Base-by-base conservation (phyloP, 1,140 invertebrate genomes). In the Polypedilum vanderplanki region DNA sequence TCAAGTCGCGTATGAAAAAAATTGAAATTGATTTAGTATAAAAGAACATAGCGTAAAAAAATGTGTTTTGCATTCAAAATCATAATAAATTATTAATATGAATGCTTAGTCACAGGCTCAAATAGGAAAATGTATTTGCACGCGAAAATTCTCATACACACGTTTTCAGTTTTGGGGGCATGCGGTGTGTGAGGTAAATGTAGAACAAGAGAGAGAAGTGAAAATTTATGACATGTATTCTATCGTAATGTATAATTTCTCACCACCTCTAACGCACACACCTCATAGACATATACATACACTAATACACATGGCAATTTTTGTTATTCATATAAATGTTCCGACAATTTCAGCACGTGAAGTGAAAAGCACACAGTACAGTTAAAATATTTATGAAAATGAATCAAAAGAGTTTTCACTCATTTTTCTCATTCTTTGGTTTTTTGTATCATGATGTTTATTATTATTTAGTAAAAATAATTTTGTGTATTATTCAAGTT, bases 161-260 rank as follows among this genome's bases (percentile, higher is more conserved):
- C 15, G 41, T 46, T 46, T 15, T 12, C 1, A 9, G 8, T 3
- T 15, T 12, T 15, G 1, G 15, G 41, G 9, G 41, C 9, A 8
- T 15, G 41, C 2, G 15, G 41, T 46, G 40, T 7, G 40, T 10
- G 41, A 46, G 41, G 15, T 9, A 46, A 46, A 46, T 12, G 9
- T 3, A 12, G 41, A 46, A 41, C 40, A 41, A 41, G n/a, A n/a
- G 5, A 33, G 24, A 33, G 24, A 33, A 33, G 24, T 33, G 24
- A 46, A 46, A 46, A 46, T 46, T 46, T 46, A 46, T 46, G 41
- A 46, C 41, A 46, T 15, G 41, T 46, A 46, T 46, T 46, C 41
- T 46, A 46, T 15, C 41, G 15, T 46, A 46, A 46, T 46, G 41
- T 46, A 46, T 46, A 46, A 46, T 46, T 46, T 46, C 41, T 46